Evolutionary conservation across 2,888 invertebrate species (phyloP), one percentile per base, ranked within the genome.

Genomic region (Apeira syringaria): DNA sequence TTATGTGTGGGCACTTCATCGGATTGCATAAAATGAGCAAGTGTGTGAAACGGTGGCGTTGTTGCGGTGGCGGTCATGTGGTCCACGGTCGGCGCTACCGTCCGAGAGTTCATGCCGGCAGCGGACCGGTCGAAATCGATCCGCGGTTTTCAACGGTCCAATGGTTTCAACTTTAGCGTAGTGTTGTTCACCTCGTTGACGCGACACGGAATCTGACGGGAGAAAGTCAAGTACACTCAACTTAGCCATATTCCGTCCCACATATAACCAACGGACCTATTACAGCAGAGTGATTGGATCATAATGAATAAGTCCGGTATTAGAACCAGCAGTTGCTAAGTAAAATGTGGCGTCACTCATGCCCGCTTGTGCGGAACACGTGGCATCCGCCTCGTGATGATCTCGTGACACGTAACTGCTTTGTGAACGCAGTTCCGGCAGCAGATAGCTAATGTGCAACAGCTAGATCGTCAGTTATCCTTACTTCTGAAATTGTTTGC

Each of bases 111-210:
- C 63, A 56, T 59, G 34, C 41, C 49, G 64, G 51, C 66, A 62
- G 59, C 57, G 67, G 70, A 75, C 78, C 77, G 75, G 78, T 79
- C 71, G 80, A 79, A 85, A 84, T 82, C 71, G 74, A 88, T 82
- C 79, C 74, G 69, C 61, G 65, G 71, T 70, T 74, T 68, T 73
- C 67, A 73, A 80, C 80, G 86, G 75, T 81, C 68, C 78, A 80
- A 67, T 77, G 80, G 71, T 65, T 78, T 74, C 75, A 74, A 78
- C 76, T 80, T 74, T 66, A 78, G 63, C 57, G 68, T 72, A 68
- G 79, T 76, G 77, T 73, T 83, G 81, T 80, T 85, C 83, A 84
- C 83, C 77, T 81, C 80, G 71, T 76, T 77, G 80, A 80, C 77
- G 77, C 76, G 80, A 77, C 80, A 80, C 76, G 81, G 83, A 79